Evolutionary conservation across 1,140 invertebrate species (phyloP).

Genomic region (Eurosta solidaginis): DNA sequence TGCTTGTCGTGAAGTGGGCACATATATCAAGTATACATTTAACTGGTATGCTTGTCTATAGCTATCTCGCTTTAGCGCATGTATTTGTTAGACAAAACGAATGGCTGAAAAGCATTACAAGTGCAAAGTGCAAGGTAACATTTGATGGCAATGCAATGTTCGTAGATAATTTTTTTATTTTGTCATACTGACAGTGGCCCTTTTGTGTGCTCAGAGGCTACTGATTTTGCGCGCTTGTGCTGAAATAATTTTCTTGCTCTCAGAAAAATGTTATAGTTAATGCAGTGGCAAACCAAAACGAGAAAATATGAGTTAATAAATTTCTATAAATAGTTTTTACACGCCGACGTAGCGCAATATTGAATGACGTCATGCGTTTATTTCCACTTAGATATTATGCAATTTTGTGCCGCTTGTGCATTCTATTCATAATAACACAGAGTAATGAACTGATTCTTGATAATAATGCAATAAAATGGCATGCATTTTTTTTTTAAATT

Average conservation of each 20-base stretch:
- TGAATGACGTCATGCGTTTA: not conserved
- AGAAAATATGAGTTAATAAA: not conserved
- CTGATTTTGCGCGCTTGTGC: not conserved
- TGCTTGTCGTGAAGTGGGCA: not conserved
- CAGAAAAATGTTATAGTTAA: not conserved
- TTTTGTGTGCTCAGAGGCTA: not conserved
- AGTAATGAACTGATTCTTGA: too few relatives aligned
- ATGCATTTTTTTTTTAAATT: too few relatives aligned
- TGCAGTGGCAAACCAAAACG: not conserved
- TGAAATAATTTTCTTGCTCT: not conserved
- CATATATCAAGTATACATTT: not conserved
- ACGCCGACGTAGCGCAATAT: too few relatives aligned
- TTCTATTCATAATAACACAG: too few relatives aligned
- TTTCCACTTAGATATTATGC: not conserved
- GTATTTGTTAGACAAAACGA: not conserved
- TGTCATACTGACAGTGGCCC: not conserved
- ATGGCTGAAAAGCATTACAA: not conserved
- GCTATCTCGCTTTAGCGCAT: not conserved
- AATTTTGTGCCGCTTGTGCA: too few relatives aligned
- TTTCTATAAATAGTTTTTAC: not conserved
- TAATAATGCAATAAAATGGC: too few relatives aligned
- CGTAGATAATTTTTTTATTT: too few relatives aligned
- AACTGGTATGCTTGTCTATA: not conserved
- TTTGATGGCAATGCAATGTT: not conserved
- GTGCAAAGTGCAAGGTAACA: conserved; percentile 24